Evolutionary conservation across 2,888 invertebrate genomes (phyloP).

Genomic region (Drosophila ezoana): DNA sequence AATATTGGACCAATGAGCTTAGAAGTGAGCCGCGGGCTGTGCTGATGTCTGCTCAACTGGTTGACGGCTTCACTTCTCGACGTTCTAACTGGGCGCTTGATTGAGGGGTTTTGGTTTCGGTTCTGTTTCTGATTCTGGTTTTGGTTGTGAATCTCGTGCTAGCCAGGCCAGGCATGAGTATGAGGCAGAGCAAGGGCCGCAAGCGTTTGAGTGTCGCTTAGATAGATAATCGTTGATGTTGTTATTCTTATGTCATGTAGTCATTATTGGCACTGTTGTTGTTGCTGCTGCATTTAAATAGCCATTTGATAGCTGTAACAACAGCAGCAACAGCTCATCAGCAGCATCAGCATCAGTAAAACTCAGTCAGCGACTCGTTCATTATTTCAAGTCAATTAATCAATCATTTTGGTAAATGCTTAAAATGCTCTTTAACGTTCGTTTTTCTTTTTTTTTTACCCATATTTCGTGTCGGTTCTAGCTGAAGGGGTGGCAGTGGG

Average conservation of each 20-base stretch:
- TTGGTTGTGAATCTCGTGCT: conserved; percentile 2
- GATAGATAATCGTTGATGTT: conserved; percentile 49
- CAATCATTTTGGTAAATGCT: conserved; percentile 71
- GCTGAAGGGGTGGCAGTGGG: no score
- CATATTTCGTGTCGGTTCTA: conserved; percentile 13
- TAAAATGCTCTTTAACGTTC: conserved; percentile 48
- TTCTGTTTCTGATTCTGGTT: conserved; percentile 4
- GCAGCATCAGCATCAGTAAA: conserved; percentile 28
- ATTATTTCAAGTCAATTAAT: conserved; percentile 72
- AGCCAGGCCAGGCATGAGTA: neutral
- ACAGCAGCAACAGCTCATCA: conserved; percentile 50
- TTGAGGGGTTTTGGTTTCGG: conserved; percentile 42
- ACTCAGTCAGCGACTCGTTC: conserved; percentile 37
- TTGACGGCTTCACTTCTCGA: conserved; percentile 48
- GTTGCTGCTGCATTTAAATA: conserved; percentile 65
- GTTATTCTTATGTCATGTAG: conserved; percentile 56
- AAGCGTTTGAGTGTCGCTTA: conserved; percentile 52
- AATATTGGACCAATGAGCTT: conserved; percentile 54
- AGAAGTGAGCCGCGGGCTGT: conserved; percentile 40
- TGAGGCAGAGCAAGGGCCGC: conserved; percentile 28
- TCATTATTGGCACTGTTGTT: conserved; percentile 58
- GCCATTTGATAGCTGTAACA: conserved; percentile 59
- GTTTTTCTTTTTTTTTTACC: conserved; percentile 19
- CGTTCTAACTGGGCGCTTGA: conserved; percentile 46
- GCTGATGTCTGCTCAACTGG: conserved; percentile 43